Evolutionary conservation across 2,888 invertebrate species (phyloP).

Genomic region (Lasioglossum lativentre): DNA sequence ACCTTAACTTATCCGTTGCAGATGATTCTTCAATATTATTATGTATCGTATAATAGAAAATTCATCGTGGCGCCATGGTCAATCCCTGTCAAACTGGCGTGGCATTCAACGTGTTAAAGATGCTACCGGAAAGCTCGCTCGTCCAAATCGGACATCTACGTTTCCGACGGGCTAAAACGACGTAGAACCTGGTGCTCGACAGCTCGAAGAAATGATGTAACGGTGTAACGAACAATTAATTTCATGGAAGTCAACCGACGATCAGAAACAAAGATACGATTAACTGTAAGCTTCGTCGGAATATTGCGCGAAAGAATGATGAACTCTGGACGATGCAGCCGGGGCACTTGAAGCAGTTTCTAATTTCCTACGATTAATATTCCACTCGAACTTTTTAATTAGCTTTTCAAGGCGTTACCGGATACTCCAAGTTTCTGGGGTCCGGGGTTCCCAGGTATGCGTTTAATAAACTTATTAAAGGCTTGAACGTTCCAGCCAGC

Average conservation of each 20-base stretch:
- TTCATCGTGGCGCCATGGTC: too few species aligned
- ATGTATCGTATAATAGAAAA: too few species aligned
- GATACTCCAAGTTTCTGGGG: not conserved
- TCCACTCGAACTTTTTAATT: conserved; percentile 11
- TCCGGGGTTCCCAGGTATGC: not conserved
- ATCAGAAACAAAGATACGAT: not conserved
- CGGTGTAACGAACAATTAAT: not conserved
- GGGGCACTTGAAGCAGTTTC: not conserved
- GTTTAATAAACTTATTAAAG: conserved; percentile 6
- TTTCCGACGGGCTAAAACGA: too few species aligned
- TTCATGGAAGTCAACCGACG: not conserved
- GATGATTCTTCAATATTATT: too few species aligned
- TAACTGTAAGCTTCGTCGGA: not conserved
- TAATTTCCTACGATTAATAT: conserved; percentile 14
- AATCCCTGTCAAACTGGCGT: too few species aligned
- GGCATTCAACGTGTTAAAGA: too few species aligned
- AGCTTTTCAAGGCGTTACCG: conserved; percentile 7
- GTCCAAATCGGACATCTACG: too few species aligned
- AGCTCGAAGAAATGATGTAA: not conserved
- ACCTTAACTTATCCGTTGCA: too few species aligned
- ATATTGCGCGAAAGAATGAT: not conserved
- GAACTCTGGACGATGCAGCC: not conserved
- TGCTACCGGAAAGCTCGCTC: too few species aligned
- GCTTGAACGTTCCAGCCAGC: not conserved
- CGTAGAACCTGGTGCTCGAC: too few species aligned